phyloP scores from a whole-genome alignment of 1,140 invertebrate genomes.

The Oppia nitens region DNA sequence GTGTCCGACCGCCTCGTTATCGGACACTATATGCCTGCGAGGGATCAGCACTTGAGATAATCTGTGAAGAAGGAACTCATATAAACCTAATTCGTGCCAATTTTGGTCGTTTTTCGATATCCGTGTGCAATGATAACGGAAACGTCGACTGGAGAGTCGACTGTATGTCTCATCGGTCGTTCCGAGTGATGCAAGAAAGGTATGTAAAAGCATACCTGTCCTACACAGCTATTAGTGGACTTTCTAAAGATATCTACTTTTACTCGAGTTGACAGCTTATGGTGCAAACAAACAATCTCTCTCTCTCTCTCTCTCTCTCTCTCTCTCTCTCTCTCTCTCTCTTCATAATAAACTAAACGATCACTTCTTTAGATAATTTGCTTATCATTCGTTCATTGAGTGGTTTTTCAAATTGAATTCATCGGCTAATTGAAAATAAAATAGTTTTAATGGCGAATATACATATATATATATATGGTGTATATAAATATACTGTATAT shows the following conservation, averaged over 20 bases:
- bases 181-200: slow-evolving; percentile 32
- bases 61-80: slow-evolving; percentile 64
- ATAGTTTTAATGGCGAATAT: too few relatives aligned
- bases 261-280: neutral
- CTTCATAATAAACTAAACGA: too few relatives aligned
- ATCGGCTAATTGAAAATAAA: too few relatives aligned
- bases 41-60: slow-evolving; percentile 66
- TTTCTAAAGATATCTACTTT: too few relatives aligned
- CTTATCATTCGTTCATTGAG: too few relatives aligned
- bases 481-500: too few relatives aligned
- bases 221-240: neutral
- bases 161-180: slow-evolving; percentile 57
- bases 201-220: slow-evolving; percentile 21
- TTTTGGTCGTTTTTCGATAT: slow-evolving; percentile 87
- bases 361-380: too few relatives aligned
- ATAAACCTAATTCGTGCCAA: slow-evolving; percentile 85
- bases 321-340: too few relatives aligned
- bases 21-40: slow-evolving; percentile 85
- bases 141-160: slow-evolving; percentile 93
- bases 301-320: too few relatives aligned
- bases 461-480: too few relatives aligned
- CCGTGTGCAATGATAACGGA: slow-evolving; percentile 87
- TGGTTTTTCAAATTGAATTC: too few relatives aligned
- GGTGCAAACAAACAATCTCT: too few relatives aligned
- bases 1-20: slow-evolving; percentile 34